phyloP scores from a whole-genome alignment of 1,140 invertebrate species.

The Rhizoglyphus robini region DNA sequence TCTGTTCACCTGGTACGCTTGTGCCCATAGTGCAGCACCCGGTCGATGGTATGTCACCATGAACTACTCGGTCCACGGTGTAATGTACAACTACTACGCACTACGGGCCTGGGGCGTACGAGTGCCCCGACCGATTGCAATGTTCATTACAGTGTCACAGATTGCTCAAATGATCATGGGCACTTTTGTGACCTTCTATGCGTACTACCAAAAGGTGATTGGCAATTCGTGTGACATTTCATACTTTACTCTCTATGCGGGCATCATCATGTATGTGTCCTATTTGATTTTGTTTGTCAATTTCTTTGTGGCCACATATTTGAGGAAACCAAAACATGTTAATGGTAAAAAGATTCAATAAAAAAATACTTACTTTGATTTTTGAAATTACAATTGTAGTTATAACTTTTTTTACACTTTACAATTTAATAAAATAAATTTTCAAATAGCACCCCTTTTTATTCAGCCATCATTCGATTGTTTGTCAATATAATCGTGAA shows the following conservation, averaged over 20 bases:
- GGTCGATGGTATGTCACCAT: slow-evolving; percentile 98
- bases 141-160: slow-evolving; percentile 41
- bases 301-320: no score
- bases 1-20: slow-evolving; percentile 92
- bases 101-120: slow-evolving; percentile 36
- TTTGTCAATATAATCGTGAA: no score
- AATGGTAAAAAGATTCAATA: no score
- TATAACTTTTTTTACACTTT: no score
- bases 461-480: no score
- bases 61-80: slow-evolving; percentile 93
- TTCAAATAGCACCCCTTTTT: no score
- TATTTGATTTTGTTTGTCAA: no score
- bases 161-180: slow-evolving; percentile 41
- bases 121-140: slow-evolving; percentile 38
- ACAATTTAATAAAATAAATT: no score
- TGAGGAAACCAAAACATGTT: no score
- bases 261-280: no score
- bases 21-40: slow-evolving; percentile 87
- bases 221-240: slow-evolving; percentile 67
- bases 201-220: slow-evolving; percentile 49
- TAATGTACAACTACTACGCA: slow-evolving; percentile 76
- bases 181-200: slow-evolving; percentile 26
- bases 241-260: slow-evolving; percentile 38
- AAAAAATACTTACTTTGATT: no score
- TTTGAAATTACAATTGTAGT: no score